A percentile compares a stretch with the other conserved stretches of the same genome.
These are phyloP conservation scores for Cranoglanis bouderius DNA, from an alignment of 2,113 vertebrate species.

Conservation along the genomic window DNA sequence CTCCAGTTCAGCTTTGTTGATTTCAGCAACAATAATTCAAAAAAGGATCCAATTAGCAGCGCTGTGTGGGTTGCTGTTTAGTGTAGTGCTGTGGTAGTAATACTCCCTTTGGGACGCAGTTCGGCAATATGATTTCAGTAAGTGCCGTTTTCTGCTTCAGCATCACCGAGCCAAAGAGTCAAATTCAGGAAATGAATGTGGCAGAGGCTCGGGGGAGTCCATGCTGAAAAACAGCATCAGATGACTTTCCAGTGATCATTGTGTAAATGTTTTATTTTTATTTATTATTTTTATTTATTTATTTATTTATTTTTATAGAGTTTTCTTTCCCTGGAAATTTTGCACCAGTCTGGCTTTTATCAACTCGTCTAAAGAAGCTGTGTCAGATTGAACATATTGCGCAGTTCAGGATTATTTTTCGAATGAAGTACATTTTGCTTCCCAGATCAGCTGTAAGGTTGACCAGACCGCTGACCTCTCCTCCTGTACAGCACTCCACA, in stretches of 20 bases:
- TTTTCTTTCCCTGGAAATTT: background rate
- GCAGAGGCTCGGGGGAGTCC: background rate
- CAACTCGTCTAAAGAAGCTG: constrained; percentile 40
- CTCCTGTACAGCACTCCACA: background rate
- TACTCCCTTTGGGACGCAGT: constrained; percentile 48
- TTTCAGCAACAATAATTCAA: constrained; percentile 1
- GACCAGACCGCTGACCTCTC: background rate
- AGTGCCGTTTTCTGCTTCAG: constrained; percentile 52
- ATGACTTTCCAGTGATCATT: constrained; percentile 45
- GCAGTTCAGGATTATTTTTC: constrained; percentile 12
- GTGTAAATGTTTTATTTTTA: constrained; percentile 13
- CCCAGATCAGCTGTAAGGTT: background rate
- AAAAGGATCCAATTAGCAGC: background rate
- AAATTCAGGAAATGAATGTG: constrained; percentile 47
- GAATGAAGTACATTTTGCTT: background rate
- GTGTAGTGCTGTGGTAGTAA: constrained; percentile 27
- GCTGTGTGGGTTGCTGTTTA: constrained; percentile 11
- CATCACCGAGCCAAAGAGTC: constrained; percentile 36
- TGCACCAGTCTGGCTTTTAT: constrained; percentile 53
- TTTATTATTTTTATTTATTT: background rate
- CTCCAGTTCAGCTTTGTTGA: background rate
- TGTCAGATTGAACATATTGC: constrained; percentile 28
- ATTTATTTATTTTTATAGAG: background rate
- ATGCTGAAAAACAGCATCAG: constrained; percentile 25
- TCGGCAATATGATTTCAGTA: constrained; percentile 46